A percentile compares a stretch with the other conserved stretches of the same genome.
phyloP scores from a whole-genome alignment of 2,797 vertebrate species.

The Lepidocolaptes lacrymiger region DNA sequence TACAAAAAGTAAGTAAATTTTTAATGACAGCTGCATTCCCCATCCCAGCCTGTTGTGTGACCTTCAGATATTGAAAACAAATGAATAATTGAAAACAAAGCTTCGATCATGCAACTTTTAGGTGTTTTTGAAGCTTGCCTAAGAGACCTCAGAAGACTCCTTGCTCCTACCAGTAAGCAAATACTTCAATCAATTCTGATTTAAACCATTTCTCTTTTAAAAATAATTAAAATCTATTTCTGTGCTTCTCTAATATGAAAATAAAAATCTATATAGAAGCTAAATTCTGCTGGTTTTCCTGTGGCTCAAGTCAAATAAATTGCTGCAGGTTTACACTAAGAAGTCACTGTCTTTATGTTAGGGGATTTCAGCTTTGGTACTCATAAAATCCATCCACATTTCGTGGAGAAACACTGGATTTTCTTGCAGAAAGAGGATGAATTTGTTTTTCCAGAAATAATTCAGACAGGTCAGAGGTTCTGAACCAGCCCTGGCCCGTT shows the following conservation, averaged over 20 bases:
- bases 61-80: constrained; percentile 89
- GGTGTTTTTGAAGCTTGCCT: constrained; percentile 72
- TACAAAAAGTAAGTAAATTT: constrained; percentile 91
- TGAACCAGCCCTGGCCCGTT: neutral
- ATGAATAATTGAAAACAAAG: constrained; percentile 92
- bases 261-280: neutral
- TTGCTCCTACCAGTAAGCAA: constrained; percentile 10
- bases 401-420: neutral
- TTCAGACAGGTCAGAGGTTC: neutral
- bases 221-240: constrained; percentile 47
- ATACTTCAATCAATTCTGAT: constrained; percentile 4
- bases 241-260: neutral
- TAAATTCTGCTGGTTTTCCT: neutral
- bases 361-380: neutral
- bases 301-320: neutral
- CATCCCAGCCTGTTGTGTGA: constrained; percentile 81
- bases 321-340: neutral
- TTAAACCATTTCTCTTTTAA: constrained; percentile 26
- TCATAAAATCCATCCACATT: neutral
- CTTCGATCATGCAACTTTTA: constrained; percentile 76
- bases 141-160: constrained; percentile 44
- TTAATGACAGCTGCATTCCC: constrained; percentile 88
- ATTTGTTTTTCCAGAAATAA: neutral
- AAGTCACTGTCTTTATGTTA: neutral
- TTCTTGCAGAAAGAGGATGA: neutral